phyloP scores from a whole-genome alignment of 2,888 invertebrate species.

The Scotopteryx bipunctaria region DNA sequence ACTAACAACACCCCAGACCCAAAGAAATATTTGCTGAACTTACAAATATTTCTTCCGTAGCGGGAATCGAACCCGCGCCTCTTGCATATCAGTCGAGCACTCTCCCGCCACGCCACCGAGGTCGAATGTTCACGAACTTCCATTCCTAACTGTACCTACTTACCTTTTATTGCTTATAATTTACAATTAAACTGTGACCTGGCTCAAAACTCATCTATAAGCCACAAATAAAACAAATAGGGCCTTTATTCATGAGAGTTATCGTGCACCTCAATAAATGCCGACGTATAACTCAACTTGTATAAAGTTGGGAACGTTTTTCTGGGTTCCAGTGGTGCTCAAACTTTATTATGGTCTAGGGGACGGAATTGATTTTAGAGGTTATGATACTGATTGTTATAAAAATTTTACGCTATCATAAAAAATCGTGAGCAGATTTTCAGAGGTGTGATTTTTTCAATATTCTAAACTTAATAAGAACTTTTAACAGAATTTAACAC shows the following conservation, averaged over 20 bases:
- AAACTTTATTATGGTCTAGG: conserved; percentile 15
- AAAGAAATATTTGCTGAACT: too few relatives aligned
- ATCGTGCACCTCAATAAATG: conserved; percentile 42
- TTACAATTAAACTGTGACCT: neutral
- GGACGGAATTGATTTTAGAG: neutral
- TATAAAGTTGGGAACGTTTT: conserved; percentile 41
- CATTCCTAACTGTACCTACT: too few relatives aligned
- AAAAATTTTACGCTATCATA: neutral
- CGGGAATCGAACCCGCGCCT: too few relatives aligned
- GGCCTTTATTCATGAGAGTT: conserved; percentile 48
- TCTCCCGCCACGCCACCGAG: too few relatives aligned
- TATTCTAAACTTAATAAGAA: too few relatives aligned
- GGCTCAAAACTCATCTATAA: conserved; percentile 17
- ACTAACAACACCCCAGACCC: too few relatives aligned
- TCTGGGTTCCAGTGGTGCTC: conserved; percentile 17
- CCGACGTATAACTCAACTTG: conserved; percentile 42
- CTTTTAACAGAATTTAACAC: too few relatives aligned
- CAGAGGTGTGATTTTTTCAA: too few relatives aligned
- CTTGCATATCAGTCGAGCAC: too few relatives aligned
- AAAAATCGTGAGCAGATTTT: neutral
- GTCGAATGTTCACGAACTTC: too few relatives aligned
- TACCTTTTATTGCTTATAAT: neutral
- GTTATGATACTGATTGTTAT: neutral
- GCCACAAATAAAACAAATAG: conserved; percentile 42
- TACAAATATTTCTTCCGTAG: too few relatives aligned